Evolutionary conservation across 2,888 invertebrate genomes (phyloP).

Genomic region (Timema podura): DNA sequence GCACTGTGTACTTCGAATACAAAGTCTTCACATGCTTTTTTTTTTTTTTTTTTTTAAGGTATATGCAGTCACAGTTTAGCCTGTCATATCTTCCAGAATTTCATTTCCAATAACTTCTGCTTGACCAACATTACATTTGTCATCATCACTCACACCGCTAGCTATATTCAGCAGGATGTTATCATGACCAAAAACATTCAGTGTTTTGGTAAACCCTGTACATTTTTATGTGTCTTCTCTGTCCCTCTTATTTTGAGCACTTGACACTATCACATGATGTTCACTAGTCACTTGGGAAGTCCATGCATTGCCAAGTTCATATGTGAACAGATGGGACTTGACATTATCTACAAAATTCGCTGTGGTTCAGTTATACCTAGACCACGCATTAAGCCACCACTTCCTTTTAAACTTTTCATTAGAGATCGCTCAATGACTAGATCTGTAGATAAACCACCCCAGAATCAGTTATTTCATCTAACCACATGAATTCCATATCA

Average conservation of each 20-base stretch:
- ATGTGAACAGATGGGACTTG: neutral
- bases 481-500: conserved; percentile 3
- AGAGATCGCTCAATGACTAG: neutral
- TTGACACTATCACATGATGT: too few species aligned
- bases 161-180: neutral
- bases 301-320: too few species aligned
- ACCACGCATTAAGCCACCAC: neutral
- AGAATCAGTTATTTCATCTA: neutral
- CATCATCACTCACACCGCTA: too few species aligned
- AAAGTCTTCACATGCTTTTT: neutral
- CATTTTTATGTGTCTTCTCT: neutral
- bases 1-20: neutral
- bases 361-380: neutral
- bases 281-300: too few species aligned
- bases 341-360: neutral
- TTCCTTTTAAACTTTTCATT: neutral
- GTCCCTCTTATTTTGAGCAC: neutral
- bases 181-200: neutral
- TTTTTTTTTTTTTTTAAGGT: too few species aligned
- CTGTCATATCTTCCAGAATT: neutral
- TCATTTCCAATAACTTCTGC: neutral
- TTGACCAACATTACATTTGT: too few species aligned
- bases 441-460: neutral
- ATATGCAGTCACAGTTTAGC: too few species aligned
- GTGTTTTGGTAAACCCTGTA: neutral